Base-by-base conservation (phyloP, 2,113 vertebrate species). In the Verasper variegatus region DNA sequence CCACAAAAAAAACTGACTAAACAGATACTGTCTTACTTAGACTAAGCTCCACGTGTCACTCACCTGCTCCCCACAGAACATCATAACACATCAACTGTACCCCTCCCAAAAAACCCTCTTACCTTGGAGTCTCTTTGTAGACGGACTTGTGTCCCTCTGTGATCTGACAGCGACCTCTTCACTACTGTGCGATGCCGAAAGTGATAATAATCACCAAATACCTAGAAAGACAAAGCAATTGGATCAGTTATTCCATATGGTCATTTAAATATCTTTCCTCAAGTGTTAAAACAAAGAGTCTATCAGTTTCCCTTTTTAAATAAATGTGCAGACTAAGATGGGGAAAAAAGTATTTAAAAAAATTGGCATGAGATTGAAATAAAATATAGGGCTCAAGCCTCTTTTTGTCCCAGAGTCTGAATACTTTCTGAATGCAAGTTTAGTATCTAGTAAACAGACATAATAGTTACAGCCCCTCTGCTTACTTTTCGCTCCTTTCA, bases 201-300 rank as follows among this genome's bases (percentile, higher is more conserved):
- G 90, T 98, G 96, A 94, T 97, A 98, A 92, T 96, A 97, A 90
- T 98, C 94, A 0, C 95, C 96, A 11, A 99, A 97, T 77, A 97
- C 96, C 97, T 99, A 89, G 55, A 91, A 64, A 68, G 83, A 84
- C 64, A 84, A 71, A 62, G 20, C 68, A 37, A 88, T 75, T 56
- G 3, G 5, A 70, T 58, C 62, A 52, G 60, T 77, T 69, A 62
- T 76, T 56, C 76, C 35, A 76, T n/a, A 2, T 59, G 7, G 14
- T 0, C 6, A 59, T 54, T 82, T 37, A 42, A 51, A 61, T 59
- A 27, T 3, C 23, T 24, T 24, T 24, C 23, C 23, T 24, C 27
- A 59, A 27, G 23, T 24, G 4, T 24, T 3, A 24, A 5, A 24
- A 5, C 18, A 54, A 54, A n/a, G 49, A 15, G 15, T 51, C 4